Evolutionary conservation across 2,888 invertebrate species (phyloP).

Genomic region (Alloplasta piceator): DNA sequence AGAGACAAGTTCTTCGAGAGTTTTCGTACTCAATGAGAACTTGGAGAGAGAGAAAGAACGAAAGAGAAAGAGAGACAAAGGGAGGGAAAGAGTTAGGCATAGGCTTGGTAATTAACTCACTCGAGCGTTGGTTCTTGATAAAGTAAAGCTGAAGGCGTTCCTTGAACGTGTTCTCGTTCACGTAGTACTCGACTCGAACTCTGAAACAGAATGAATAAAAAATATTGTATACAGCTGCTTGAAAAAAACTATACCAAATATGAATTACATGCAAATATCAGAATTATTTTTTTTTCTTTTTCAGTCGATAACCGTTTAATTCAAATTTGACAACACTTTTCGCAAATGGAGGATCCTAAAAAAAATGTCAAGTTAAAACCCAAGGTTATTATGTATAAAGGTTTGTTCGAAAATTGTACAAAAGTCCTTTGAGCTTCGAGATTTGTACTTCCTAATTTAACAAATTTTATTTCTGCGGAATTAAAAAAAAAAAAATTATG

Average conservation of each 20-base stretch:
- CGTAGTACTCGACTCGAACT: slow-evolving; percentile 99
- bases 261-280: no score
- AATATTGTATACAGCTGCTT: slow-evolving; percentile 26
- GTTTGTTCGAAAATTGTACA: no score
- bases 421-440: no score
- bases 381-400: no score
- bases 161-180: slow-evolving; percentile 99
- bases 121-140: slow-evolving; percentile 99
- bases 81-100: not conserved
- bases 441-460: no score
- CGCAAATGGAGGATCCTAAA: no score
- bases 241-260: not conserved
- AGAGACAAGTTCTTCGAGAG: slow-evolving; percentile 14
- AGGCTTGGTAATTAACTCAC: slow-evolving; percentile 88
- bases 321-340: no score
- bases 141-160: slow-evolving; percentile 99
- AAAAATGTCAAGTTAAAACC: no score
- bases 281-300: no score
- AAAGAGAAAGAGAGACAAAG: not conserved
- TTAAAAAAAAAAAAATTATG: no score
- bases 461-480: no score
- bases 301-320: no score
- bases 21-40: slow-evolving; percentile 10
- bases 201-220: slow-evolving; percentile 87
- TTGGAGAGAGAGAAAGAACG: slow-evolving; percentile 13